A percentile compares a stretch with the other conserved stretches of the same genome.
phyloP scores from a whole-genome alignment of 2,113 vertebrate genomes.

The Erpornis zantholeuca region DNA sequence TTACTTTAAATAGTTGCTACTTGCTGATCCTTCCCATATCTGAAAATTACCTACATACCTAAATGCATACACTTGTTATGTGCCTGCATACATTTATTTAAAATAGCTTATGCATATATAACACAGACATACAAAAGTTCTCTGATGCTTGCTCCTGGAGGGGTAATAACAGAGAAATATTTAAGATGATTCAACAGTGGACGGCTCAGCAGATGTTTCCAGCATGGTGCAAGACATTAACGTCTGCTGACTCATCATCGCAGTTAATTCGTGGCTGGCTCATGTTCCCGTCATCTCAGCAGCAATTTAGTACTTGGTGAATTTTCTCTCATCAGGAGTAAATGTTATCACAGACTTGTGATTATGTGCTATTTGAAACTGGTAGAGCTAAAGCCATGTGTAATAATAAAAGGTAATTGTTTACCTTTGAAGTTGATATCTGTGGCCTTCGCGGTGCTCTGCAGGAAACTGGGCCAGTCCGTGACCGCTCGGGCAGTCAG shows the following conservation, averaged over 20 bases:
- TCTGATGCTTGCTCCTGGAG: slow-evolving; percentile 10
- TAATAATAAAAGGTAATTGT: slow-evolving; percentile 70
- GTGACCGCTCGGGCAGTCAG: neutral
- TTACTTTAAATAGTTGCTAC: slow-evolving; percentile 59
- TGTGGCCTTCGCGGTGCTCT: neutral
- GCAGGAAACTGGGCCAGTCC: slow-evolving; percentile 33
- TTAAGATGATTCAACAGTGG: slow-evolving; percentile 58
- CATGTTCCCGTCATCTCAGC: slow-evolving; percentile 51
- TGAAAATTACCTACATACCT: slow-evolving; percentile 63
- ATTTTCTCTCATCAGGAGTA: slow-evolving; percentile 64
- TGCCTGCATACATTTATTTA: slow-evolving; percentile 51
- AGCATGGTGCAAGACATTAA: slow-evolving; percentile 39
- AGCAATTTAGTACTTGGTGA: slow-evolving; percentile 61
- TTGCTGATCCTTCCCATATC: slow-evolving; percentile 35
- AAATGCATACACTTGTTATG: slow-evolving; percentile 37
- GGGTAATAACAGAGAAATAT: slow-evolving; percentile 32
- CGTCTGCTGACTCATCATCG: slow-evolving; percentile 50
- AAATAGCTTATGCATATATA: slow-evolving; percentile 53
- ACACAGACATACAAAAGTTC: slow-evolving; percentile 12
- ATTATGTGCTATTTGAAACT: slow-evolving; percentile 64
- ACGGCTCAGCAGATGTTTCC: slow-evolving; percentile 41
- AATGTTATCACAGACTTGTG: slow-evolving; percentile 59
- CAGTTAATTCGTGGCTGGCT: slow-evolving; percentile 58
- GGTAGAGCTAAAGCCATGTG: slow-evolving; percentile 49
- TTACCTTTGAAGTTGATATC: slow-evolving; percentile 62